Evolutionary conservation across 2,113 vertebrate species (phyloP), one percentile per base, ranked within the genome.

Genomic region (Tetrax tetrax): DNA sequence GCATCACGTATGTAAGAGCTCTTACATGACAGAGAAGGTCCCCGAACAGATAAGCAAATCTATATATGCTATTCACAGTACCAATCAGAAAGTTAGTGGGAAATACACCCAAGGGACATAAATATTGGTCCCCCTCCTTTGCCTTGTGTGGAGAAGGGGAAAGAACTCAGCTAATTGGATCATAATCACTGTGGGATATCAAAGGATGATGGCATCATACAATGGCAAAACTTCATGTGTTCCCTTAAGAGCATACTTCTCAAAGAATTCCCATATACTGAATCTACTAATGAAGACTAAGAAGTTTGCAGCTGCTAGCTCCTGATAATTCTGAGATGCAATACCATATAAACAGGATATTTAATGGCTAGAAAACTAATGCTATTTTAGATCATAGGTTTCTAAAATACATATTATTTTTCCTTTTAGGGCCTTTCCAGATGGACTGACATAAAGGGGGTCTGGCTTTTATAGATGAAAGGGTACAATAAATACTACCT

Each of bases 381-480:
- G 68, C 43, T 86, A 59, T 83, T 86, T 96, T 71, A 91, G 60
- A 77, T 60, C 63, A 24, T 4, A 60, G 33, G 23, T 71, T 95
- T 92, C 68, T 93, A 86, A 94, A 91, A 82, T 50, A 66, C 19
- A 27, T 63, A 93, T 80, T 89, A 75, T 91, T 96, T 89, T 92
- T 89, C 50, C 8, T 87, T 95, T 88, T 83, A 93, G 31, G 29
- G 33, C 28, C 85, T 84, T 93, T 89, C 51, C 82, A 94, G 79
- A 83, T 89, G 33, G 47, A 81, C 72, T 81, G 68, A 94, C 92
- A 91, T 24, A 93, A 95, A 84, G 45, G 24, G 12, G 22, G 10
- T 77, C 80, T 90, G 71, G 75, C 60, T 94, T 90, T 94, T 95
- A 93, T 56, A 93, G 68, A 88, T 92, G 83, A 96, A 93, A 94